These are phyloP conservation scores for Coregonus clupeaformis DNA, from an alignment of 2,113 vertebrate species.

Conservation along the genomic window DNA sequence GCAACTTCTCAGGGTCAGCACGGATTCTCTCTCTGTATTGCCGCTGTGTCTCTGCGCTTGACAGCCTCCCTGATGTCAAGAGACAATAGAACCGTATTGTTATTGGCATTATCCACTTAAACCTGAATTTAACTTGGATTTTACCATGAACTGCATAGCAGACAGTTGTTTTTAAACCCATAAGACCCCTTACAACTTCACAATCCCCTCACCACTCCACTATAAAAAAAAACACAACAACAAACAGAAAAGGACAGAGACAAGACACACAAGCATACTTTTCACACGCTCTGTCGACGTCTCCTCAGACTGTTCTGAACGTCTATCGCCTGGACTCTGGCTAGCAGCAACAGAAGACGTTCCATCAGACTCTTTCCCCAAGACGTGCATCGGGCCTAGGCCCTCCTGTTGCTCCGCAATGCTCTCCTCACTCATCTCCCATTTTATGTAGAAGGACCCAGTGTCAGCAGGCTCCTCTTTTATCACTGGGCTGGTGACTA, in stretches of 20 bases:
- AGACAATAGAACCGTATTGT: not conserved
- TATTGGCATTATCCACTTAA: not conserved
- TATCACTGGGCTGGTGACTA: not conserved
- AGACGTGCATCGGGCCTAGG: not conserved
- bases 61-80: conserved; percentile 15
- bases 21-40: conserved; percentile 42
- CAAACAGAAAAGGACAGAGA: not conserved
- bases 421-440: conserved; percentile 36
- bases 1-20: conserved; percentile 39
- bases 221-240: no score
- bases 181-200: no score
- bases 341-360: not conserved
- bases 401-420: conserved; percentile 8
- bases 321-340: not conserved
- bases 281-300: not conserved
- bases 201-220: no score
- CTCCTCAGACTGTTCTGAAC: not conserved
- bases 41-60: conserved; percentile 28
- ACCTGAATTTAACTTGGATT: not conserved
- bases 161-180: no score
- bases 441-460: conserved; percentile 33
- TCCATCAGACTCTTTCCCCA: conserved; percentile 11
- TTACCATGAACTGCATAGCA: not conserved
- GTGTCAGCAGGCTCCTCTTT: conserved; percentile 42
- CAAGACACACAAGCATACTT: not conserved